Conservation (phyloP, 2,888 invertebrate species). For the Rhopalosiphum nymphaeae region DNA sequence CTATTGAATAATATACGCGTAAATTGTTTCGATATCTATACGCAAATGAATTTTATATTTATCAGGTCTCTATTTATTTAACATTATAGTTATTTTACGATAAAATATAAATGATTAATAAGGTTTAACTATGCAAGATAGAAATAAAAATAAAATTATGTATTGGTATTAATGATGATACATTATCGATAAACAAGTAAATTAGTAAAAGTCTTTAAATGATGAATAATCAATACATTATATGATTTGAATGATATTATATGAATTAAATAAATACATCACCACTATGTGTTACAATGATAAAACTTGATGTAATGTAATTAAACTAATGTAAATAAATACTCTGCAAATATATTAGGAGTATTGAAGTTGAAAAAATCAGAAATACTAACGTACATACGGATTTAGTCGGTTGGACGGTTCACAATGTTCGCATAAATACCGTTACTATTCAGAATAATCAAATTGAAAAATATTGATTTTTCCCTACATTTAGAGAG, state of each 20-base stretch:
- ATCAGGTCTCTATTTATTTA: neutral
- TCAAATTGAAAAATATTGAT: constrained; percentile 45
- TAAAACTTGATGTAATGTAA: neutral
- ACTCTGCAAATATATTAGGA: neutral
- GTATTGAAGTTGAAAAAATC: neutral
- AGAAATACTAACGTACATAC: no score
- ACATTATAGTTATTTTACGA: neutral
- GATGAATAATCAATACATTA: no score
- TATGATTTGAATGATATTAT: neutral
- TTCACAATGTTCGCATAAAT: neutral
- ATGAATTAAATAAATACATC: neutral
- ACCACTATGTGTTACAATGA: neutral
- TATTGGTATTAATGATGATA: neutral
- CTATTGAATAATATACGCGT: neutral
- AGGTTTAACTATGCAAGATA: neutral
- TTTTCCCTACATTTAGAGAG: neutral
- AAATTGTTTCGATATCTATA: neutral
- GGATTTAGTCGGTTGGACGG: neutral
- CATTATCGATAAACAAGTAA: no score
- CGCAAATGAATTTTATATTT: neutral
- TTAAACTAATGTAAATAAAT: neutral
- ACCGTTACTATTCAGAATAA: constrained; percentile 25
- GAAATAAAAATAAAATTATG: neutral
- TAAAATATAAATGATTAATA: neutral
- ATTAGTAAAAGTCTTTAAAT: neutral